These are phyloP conservation scores for Balearica regulorum DNA, from an alignment of 2,797 vertebrate genomes.

Conservation along the genomic window DNA sequence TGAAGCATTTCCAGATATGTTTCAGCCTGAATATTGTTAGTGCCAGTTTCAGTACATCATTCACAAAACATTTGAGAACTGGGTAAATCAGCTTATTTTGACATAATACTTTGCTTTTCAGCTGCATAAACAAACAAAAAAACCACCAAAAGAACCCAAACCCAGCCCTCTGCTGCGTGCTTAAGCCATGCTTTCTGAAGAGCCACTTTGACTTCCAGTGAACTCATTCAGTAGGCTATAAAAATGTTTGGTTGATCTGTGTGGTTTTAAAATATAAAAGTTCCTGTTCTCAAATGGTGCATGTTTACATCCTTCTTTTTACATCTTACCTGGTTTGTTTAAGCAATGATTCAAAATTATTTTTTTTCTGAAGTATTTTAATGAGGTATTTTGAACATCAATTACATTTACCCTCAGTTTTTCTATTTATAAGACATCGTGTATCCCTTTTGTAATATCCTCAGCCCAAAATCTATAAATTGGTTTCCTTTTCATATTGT, in stretches of 20 bases:
- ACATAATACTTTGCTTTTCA: neutral
- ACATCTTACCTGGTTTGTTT: neutral
- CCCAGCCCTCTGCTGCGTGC: neutral
- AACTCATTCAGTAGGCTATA: neutral
- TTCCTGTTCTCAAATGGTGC: conserved; percentile 55
- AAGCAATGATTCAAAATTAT: neutral
- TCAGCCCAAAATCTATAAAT: neutral
- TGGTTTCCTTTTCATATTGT: neutral
- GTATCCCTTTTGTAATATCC: neutral
- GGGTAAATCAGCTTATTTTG: neutral
- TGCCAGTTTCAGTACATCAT: conserved; percentile 25
- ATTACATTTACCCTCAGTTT: neutral
- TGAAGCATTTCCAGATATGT: neutral
- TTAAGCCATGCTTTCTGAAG: neutral
- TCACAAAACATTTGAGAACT: conserved; percentile 18
- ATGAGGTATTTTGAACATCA: neutral
- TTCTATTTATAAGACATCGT: neutral
- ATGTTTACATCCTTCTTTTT: neutral
- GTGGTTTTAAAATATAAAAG: neutral
- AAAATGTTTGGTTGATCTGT: neutral
- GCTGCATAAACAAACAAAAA: neutral
- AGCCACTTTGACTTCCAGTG: neutral
- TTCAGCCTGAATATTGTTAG: conserved; percentile 6
- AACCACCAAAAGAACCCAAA: neutral
- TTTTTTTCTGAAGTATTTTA: neutral